Base-by-base conservation (phyloP, 2,888 invertebrate genomes). In the Pollenia griseotomentosa region DNA sequence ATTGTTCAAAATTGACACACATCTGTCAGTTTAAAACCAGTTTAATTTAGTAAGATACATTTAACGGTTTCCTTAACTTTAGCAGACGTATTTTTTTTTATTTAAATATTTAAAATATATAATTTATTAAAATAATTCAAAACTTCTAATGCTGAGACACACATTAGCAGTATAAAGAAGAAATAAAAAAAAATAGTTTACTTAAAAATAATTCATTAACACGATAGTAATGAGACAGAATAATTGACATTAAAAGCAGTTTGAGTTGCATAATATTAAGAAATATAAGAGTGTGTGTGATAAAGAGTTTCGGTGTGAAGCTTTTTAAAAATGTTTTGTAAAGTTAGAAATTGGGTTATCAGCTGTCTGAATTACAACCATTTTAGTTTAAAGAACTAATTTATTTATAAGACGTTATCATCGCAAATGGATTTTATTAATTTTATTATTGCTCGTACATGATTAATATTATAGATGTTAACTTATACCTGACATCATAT, bases 21-120 rank as follows among this genome's bases (percentile, higher is more conserved):
- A 77, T 77, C 53, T 83, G 75, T 77, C 77, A 83, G 51, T 57
- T 33, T 14, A n/a, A 46, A 71, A 77, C 77, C 61, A 10, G 77
- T 70, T 51, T 63, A 51, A 33, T 42, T 61, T 57, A 53, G 23
- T 33, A 42, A 16, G 4, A 57, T 6, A n/a, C 11, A 65, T 16
- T 44, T 46, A 65, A 65, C 65, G 2, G 65, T 42, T 63, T 63
- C 14, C n/a, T 3, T 2, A 61, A n/a, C 46, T 65, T 12, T 16
- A 12, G 5, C 33, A 33, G 33, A 33, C 33, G 33, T n/a, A n/a
- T 33, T 1, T 6, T 33, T 6, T 59, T 51, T 33, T n/a, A 40
- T 73, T 59, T n/a, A 46, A 12, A 12, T 14, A 23, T 53, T 44
- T 55, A 9, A 11, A 44, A 63, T 11, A 10, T 53, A 19, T n/a